Evolutionary conservation across 2,113 vertebrate species (phyloP), one percentile per base, ranked within the genome.

Genomic region (Geococcyx californianus): DNA sequence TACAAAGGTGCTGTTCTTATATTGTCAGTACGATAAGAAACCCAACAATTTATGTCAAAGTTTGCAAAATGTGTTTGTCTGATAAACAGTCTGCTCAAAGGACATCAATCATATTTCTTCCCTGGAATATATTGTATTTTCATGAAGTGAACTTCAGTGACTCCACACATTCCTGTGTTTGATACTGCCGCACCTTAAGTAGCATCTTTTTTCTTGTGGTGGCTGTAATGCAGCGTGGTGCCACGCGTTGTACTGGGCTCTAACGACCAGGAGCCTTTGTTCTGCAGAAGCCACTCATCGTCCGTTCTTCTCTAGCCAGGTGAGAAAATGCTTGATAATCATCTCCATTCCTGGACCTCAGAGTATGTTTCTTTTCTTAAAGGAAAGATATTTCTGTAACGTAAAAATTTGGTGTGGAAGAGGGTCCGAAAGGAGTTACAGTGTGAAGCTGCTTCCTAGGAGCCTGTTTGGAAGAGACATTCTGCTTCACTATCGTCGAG

Each of bases 1-100:
- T 97, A 91, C 95, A 93, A 97, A 98, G 97, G 96, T 96, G 84
- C 89, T 94, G 93, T 96, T 95, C 96, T 97, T 97, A 92, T 76
- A 93, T 88, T 97, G 97, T 98, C 98, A 98, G 94, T 93, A 74
- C 1, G 97, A 98, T 98, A 98, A 98, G 97, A 96, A 97, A 98
- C 97, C 97, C 94, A 98, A 98, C 97, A 98, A 98, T 98, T 98
- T 98, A 98, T 98, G 98, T 98, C 98, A 97, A 98, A 98, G 97
- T 98, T 98, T 97, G 97, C 97, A 94, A 98, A 98, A 97, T 97
- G 97, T 96, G 94, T 98, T 98, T 97, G 97, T 98, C 97, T 98
- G 98, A 98, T 98, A 98, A 98, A 98, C 97, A 98, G 97, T 97
- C 97, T 98, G 70, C 93, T 98, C 95, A 76, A 84, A 11, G 80